Conservation (phyloP, 2,888 invertebrate genomes). For the Minunthozetes semirufus region DNA sequence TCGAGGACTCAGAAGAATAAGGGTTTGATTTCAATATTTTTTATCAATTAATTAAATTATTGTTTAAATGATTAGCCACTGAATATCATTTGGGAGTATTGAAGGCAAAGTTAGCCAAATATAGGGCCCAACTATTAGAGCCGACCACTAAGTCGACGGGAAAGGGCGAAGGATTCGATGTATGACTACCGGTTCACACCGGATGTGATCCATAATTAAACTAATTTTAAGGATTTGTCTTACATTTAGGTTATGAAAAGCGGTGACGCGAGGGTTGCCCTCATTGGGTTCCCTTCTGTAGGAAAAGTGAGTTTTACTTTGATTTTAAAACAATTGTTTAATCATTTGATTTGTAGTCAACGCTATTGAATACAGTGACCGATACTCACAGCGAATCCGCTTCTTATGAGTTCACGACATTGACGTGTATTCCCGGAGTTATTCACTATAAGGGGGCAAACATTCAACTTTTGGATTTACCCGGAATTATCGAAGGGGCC, state of each 20-base stretch:
- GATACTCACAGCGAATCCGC: slow-evolving; percentile 95
- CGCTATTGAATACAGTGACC: slow-evolving; percentile 85
- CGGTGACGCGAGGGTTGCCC: slow-evolving; percentile 94
- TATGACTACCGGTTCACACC: too few species aligned
- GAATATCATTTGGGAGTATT: slow-evolving; percentile 97
- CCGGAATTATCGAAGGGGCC: slow-evolving; percentile 99
- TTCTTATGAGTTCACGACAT: slow-evolving; percentile 95
- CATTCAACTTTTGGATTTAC: slow-evolving; percentile 94
- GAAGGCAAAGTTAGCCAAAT: slow-evolving; percentile 93
- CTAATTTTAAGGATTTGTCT: slow-evolving; percentile 57
- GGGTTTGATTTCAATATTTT: slow-evolving; percentile 56
- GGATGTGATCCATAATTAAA: too few species aligned
- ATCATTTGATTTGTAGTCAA: slow-evolving; percentile 60
- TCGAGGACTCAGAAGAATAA: slow-evolving; percentile 98
- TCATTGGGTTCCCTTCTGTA: slow-evolving; percentile 97
- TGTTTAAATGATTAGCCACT: slow-evolving; percentile 67
- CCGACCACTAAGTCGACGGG: slow-evolving; percentile 72
- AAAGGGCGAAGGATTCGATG: slow-evolving; percentile 81
- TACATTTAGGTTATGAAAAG: slow-evolving; percentile 63
- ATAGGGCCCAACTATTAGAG: slow-evolving; percentile 85
- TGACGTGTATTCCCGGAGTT: slow-evolving; percentile 98
- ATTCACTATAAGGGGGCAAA: slow-evolving; percentile 96
- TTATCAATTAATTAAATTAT: slow-evolving; percentile 33
- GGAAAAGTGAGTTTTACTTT: slow-evolving; percentile 60
- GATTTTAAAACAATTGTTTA: slow-evolving; percentile 13